Percentiles rank a stretch among this genome's conserved stretches.
Conservation (phyloP, 2,888 invertebrate genomes). For the Apamea sordens region DNA sequence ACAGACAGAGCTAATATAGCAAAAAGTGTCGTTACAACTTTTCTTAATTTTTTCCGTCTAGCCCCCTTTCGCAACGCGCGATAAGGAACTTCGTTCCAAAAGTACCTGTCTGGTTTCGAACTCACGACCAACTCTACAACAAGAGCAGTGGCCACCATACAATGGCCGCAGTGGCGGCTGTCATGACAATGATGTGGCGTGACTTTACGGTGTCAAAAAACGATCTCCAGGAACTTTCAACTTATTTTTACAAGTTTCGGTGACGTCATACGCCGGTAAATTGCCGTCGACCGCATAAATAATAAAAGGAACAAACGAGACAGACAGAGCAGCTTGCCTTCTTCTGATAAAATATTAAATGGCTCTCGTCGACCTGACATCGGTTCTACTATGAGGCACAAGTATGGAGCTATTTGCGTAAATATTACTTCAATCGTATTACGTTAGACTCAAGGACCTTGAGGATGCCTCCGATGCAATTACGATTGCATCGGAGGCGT, state of each 20-base stretch:
- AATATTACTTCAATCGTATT: conserved; percentile 12
- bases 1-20: too few relatives aligned
- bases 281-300: neutral
- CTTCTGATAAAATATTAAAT: conserved; percentile 7
- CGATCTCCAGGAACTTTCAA: too few relatives aligned
- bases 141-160: neutral
- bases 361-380: neutral
- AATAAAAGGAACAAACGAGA: neutral
- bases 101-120: too few relatives aligned
- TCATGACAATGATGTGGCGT: neutral
- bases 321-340: neutral
- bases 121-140: too few relatives aligned
- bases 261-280: neutral
- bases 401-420: conserved; percentile 3
- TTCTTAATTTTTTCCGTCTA: too few relatives aligned
- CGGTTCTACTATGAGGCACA: neutral
- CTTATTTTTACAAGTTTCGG: neutral
- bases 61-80: too few relatives aligned
- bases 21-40: too few relatives aligned
- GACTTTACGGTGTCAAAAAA: neutral
- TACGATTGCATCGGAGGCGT: neutral
- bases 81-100: too few relatives aligned
- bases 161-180: neutral
- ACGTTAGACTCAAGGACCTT: neutral
- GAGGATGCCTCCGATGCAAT: conserved; percentile 5